Evolutionary conservation across 2,797 vertebrate genomes (phyloP).

Genomic region (Spea hammondii): DNA sequence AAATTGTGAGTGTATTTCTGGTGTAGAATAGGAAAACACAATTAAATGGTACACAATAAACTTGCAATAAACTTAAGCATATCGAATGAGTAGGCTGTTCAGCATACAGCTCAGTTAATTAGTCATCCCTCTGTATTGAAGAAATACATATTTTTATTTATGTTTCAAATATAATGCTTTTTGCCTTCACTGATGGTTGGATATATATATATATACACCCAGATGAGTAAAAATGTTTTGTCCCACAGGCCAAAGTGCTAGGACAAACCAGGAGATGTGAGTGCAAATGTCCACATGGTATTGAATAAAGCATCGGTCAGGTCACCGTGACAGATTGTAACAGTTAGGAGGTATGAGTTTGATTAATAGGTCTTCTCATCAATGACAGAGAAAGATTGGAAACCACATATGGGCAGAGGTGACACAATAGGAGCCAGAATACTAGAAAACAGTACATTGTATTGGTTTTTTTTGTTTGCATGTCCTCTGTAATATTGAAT

Average conservation of each 20-base stretch:
- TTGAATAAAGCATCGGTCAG: constrained; percentile 78
- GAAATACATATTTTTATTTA: neutral
- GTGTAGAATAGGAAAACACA: neutral
- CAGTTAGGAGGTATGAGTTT: constrained; percentile 87
- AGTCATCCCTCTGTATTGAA: neutral
- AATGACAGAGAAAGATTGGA: constrained; percentile 75
- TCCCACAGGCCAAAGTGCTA: constrained; percentile 70
- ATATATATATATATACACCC: neutral
- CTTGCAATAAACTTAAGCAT: neutral
- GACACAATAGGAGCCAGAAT: constrained; percentile 52
- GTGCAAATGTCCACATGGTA: constrained; percentile 80
- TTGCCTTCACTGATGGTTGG: constrained; percentile 2
- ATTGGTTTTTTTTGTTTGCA: constrained; percentile 13
- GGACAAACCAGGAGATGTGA: constrained; percentile 78
- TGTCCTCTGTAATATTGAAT: neutral
- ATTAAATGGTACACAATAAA: neutral
- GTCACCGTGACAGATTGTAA: constrained; percentile 87
- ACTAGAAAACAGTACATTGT: neutral
- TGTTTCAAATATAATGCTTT: neutral
- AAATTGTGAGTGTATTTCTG: neutral
- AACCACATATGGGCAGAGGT: constrained; percentile 64
- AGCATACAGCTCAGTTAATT: constrained; percentile 20
- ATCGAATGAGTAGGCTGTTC: neutral
- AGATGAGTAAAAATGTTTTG: constrained; percentile 52
- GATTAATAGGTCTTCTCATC: constrained; percentile 87